phyloP scores from a whole-genome alignment of 2,888 invertebrate species.

The Agrochola lota region DNA sequence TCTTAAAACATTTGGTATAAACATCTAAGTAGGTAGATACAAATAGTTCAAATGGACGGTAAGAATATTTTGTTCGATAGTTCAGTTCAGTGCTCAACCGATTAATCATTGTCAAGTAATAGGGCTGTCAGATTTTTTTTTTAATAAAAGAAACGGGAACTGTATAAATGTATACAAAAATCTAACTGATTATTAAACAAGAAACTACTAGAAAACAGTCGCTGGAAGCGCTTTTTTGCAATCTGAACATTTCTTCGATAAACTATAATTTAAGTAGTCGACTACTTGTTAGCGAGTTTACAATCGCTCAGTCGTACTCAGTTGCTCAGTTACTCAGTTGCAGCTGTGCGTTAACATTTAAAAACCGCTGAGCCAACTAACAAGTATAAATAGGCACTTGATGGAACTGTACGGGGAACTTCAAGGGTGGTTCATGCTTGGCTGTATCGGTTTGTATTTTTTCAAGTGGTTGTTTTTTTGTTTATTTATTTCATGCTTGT shows the following conservation, averaged over 20 bases:
- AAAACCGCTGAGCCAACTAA: conserved; percentile 39
- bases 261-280: conserved; percentile 3
- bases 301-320: not conserved
- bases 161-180: too few species aligned
- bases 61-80: too few species aligned
- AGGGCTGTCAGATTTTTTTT: too few species aligned
- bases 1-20: too few species aligned
- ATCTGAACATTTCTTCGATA: conserved; percentile 9
- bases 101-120: too few species aligned
- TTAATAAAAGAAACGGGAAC: too few species aligned
- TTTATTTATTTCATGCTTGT: not conserved
- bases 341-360: conserved; percentile 34
- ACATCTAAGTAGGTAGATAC: too few species aligned
- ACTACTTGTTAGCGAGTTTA: conserved; percentile 42
- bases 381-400: conserved; percentile 33
- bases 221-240: not conserved
- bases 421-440: not conserved
- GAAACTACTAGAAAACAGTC: not conserved
- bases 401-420: conserved; percentile 35
- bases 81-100: too few species aligned
- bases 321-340: conserved; percentile 17
- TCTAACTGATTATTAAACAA: not conserved
- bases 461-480: not conserved
- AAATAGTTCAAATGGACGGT: too few species aligned
- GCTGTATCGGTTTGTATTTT: not conserved